These are phyloP conservation scores for Pedicia rivosa DNA, from an alignment of 2,888 invertebrate species.

Conservation along the genomic window DNA sequence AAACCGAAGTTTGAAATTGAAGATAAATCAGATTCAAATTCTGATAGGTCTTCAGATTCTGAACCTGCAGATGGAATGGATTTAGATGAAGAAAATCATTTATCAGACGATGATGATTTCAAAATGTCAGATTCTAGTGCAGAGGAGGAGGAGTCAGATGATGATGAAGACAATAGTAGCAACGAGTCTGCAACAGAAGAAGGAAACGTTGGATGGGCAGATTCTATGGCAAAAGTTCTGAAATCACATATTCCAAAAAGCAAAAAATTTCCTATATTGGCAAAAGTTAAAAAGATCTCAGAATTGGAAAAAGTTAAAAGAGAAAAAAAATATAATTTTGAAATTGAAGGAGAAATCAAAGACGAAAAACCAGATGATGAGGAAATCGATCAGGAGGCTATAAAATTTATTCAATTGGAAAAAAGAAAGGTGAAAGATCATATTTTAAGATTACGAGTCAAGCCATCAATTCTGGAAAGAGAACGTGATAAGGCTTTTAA, in stretches of 20 bases:
- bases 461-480: constrained; percentile 59
- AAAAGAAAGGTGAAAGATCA: constrained; percentile 27
- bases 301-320: constrained; percentile 32
- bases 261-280: constrained; percentile 58
- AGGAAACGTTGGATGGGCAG: constrained; percentile 62
- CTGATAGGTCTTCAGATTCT: too few species aligned
- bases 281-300: constrained; percentile 61
- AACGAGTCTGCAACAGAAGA: constrained; percentile 7
- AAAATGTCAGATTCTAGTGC: not conserved
- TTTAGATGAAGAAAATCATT: constrained; percentile 6
- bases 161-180: not conserved
- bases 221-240: constrained; percentile 66
- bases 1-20: too few species aligned
- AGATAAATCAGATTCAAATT: too few species aligned
- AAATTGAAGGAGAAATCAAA: constrained; percentile 45
- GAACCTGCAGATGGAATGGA: too few species aligned
- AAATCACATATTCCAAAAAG: constrained; percentile 56
- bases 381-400: constrained; percentile 14
- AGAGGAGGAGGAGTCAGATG: not conserved
- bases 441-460: constrained; percentile 45
- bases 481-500: constrained; percentile 59
- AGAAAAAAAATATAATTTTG: constrained; percentile 39
- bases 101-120: constrained; percentile 8
- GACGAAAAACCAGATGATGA: constrained; percentile 28
- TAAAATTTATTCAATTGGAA: constrained; percentile 11